A percentile compares a stretch with the other conserved stretches of the same genome.
phyloP scores from a whole-genome alignment of 2,888 invertebrate species.

The Parascotia fuliginaria region DNA sequence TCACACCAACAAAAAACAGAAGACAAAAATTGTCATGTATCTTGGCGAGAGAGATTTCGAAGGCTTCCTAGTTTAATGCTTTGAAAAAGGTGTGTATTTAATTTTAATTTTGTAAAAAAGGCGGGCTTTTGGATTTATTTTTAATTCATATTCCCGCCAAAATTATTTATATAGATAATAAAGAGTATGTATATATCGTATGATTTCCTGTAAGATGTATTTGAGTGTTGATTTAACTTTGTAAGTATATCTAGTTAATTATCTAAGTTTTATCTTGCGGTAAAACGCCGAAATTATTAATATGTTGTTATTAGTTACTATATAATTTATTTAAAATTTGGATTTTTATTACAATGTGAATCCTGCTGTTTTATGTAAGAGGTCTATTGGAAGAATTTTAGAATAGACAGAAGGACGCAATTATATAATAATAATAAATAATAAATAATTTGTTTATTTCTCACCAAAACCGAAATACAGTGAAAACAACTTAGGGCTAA shows the following conservation, averaged over 20 bases:
- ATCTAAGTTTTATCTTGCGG: slow-evolving; percentile 27
- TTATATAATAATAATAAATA: too few relatives aligned
- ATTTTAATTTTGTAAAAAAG: slow-evolving; percentile 8
- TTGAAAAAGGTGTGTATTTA: background rate
- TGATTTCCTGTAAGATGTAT: slow-evolving; percentile 15
- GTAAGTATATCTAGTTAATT: slow-evolving; percentile 19
- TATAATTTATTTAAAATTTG: slow-evolving; percentile 40
- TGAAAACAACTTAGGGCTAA: too few relatives aligned
- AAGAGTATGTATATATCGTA: slow-evolving; percentile 19
- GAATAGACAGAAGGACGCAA: too few relatives aligned
- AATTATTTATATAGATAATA: slow-evolving; percentile 28
- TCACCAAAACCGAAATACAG: too few relatives aligned
- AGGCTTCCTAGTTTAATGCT: too few relatives aligned
- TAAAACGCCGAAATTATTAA: slow-evolving; percentile 24
- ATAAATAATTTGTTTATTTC: too few relatives aligned
- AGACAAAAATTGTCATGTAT: too few relatives aligned
- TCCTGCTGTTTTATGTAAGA: too few relatives aligned
- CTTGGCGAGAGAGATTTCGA: too few relatives aligned
- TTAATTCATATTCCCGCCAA: slow-evolving; percentile 20
- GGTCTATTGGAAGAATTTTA: too few relatives aligned
- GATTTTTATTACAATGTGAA: slow-evolving; percentile 12
- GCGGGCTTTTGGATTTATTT: slow-evolving; percentile 13
- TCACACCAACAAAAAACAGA: too few relatives aligned
- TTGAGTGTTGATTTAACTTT: slow-evolving; percentile 16
- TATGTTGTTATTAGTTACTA: slow-evolving; percentile 40